Conservation (phyloP, 1,140 invertebrate species). For the Piezodorus guildinii region DNA sequence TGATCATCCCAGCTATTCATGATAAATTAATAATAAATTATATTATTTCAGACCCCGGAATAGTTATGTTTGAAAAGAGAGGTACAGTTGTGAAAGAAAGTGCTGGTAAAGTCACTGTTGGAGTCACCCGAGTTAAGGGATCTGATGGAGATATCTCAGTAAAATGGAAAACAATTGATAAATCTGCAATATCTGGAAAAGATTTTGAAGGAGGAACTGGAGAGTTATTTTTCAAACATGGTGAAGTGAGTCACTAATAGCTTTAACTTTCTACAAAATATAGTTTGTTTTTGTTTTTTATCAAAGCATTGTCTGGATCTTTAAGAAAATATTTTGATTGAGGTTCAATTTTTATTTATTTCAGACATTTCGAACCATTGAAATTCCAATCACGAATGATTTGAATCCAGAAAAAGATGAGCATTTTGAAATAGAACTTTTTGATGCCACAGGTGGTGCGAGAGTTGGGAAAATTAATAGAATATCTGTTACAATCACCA, state of each 20-base stretch:
- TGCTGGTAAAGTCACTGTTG: constrained; percentile 40
- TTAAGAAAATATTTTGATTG: no score
- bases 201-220: constrained; percentile 46
- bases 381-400: constrained; percentile 50
- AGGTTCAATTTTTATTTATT: constrained; percentile 5
- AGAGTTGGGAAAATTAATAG: constrained; percentile 43
- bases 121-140: constrained; percentile 42
- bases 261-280: no score
- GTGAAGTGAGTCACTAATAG: constrained; percentile 35
- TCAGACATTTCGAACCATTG: constrained; percentile 36
- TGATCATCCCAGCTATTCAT: no score
- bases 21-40: no score
- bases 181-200: constrained; percentile 42
- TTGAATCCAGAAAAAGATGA: constrained; percentile 52
- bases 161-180: constrained; percentile 47
- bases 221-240: constrained; percentile 44
- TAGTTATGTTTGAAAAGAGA: constrained; percentile 46
- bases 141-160: constrained; percentile 45
- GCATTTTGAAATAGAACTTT: constrained; percentile 49
- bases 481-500: constrained; percentile 53
- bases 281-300: no score
- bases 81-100: constrained; percentile 51
- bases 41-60: constrained; percentile 43
- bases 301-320: no score
- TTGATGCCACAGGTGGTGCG: constrained; percentile 42